phyloP scores from a whole-genome alignment of 2,888 invertebrate genomes.

The Allygus modestus region DNA sequence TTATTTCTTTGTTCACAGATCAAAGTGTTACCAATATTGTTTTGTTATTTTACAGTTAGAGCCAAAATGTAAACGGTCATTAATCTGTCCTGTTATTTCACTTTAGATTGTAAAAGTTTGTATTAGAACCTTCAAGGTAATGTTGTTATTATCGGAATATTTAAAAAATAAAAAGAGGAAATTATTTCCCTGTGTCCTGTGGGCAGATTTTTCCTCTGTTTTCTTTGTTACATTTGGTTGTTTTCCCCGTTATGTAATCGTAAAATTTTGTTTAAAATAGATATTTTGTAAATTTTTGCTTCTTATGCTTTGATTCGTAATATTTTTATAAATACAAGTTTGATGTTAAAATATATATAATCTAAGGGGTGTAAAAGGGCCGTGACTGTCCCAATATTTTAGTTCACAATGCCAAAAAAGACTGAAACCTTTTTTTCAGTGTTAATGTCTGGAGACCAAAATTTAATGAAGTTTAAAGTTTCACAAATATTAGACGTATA shows the following conservation, averaged over 20 bases:
- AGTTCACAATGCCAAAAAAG: constrained; percentile 1
- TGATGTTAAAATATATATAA: neutral
- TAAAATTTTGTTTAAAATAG: constrained; percentile 4
- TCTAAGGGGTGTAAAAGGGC: neutral
- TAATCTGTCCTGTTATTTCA: constrained; percentile 15
- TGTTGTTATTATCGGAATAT: neutral
- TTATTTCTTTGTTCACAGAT: constrained; percentile 47
- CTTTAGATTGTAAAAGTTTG: constrained; percentile 16
- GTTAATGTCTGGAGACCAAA: neutral
- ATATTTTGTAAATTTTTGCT: neutral
- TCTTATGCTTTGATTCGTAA: neutral
- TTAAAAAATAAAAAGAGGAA: neutral
- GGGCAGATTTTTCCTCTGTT: neutral
- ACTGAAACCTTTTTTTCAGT: neutral
- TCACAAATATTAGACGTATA: too few species aligned
- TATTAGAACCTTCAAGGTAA: neutral
- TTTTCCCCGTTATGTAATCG: neutral
- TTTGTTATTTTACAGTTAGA: constrained; percentile 29
- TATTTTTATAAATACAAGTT: constrained; percentile 5
- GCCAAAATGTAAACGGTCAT: constrained; percentile 23
- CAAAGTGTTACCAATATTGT: constrained; percentile 55
- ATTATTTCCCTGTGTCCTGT: neutral
- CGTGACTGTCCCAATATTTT: neutral
- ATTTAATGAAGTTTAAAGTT: too few species aligned
- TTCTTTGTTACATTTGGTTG: constrained; percentile 9